phyloP scores from a whole-genome alignment of 2,797 vertebrate genomes.

The Acipenser oxyrinchus region DNA sequence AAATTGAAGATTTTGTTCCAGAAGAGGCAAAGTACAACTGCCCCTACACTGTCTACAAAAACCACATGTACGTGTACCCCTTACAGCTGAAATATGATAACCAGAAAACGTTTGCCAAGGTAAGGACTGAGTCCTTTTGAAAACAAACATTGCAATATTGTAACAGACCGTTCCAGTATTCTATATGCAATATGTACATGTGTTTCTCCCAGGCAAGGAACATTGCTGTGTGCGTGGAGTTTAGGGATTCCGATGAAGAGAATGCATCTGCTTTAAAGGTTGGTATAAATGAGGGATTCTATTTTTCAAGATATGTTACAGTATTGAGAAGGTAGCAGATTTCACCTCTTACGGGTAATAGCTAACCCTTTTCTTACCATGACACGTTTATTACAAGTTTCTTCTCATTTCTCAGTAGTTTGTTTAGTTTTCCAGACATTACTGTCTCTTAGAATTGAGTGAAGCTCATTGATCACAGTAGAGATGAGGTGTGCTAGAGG shows the following conservation, averaged over 20 bases:
- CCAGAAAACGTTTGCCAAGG: slow-evolving; percentile 96
- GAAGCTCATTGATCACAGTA: too few species aligned
- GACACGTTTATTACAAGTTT: too few species aligned
- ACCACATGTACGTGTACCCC: slow-evolving; percentile 87
- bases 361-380: too few species aligned
- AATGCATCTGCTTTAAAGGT: slow-evolving; percentile 73
- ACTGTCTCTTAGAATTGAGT: too few species aligned
- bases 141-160: too few species aligned
- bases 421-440: too few species aligned
- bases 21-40: slow-evolving; percentile 85
- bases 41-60: slow-evolving; percentile 88
- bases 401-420: too few species aligned
- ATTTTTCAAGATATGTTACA: too few species aligned
- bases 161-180: too few species aligned
- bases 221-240: slow-evolving; percentile 84
- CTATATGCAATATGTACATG: background rate
- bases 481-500: too few species aligned
- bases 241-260: slow-evolving; percentile 85
- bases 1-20: slow-evolving; percentile 88
- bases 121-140: slow-evolving; percentile 30
- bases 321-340: too few species aligned
- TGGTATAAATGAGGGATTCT: slow-evolving; percentile 22
- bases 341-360: too few species aligned
- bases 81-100: slow-evolving; percentile 90
- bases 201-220: slow-evolving; percentile 74